Evolutionary conservation across 2,797 vertebrate species (phyloP).

Genomic region (Sebastes wilsoni): DNA sequence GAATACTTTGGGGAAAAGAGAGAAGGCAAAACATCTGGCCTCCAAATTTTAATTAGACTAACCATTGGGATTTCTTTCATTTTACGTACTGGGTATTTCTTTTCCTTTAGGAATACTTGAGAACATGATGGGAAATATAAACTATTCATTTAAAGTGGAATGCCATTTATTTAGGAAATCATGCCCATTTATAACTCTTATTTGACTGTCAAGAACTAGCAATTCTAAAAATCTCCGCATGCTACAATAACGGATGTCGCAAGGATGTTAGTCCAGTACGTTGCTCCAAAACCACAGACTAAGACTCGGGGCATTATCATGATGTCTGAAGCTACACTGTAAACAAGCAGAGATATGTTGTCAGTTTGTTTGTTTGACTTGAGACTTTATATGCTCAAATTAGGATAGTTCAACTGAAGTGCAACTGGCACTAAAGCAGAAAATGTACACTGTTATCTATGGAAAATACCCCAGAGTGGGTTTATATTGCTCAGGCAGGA

Average conservation of each 20-base stretch:
- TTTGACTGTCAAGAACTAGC: background rate
- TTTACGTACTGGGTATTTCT: constrained; percentile 61
- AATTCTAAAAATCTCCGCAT: background rate
- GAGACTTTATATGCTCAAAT: constrained; percentile 42
- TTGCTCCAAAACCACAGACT: background rate
- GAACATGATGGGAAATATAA: constrained; percentile 49
- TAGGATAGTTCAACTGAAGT: constrained; percentile 43
- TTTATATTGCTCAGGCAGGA: constrained; percentile 28
- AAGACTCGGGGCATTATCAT: background rate
- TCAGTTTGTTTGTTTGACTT: constrained; percentile 44
- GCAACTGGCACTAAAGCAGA: constrained; percentile 35
- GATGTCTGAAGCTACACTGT: constrained; percentile 10
- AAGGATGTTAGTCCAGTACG: background rate
- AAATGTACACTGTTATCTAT: constrained; percentile 50
- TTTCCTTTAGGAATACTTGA: constrained; percentile 68
- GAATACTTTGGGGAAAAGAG: constrained; percentile 74
- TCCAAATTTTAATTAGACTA: constrained; percentile 83
- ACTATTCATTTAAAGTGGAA: constrained; percentile 42
- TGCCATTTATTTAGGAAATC: constrained; percentile 18
- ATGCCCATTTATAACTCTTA: background rate
- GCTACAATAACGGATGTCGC: background rate
- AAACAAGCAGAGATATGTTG: constrained; percentile 38
- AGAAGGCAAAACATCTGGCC: constrained; percentile 85
- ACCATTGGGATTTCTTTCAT: constrained; percentile 79
- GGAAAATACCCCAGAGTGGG: constrained; percentile 46